Evolutionary conservation across 2,113 vertebrate species (phyloP).

Genomic region (Plecotus auritus): DNA sequence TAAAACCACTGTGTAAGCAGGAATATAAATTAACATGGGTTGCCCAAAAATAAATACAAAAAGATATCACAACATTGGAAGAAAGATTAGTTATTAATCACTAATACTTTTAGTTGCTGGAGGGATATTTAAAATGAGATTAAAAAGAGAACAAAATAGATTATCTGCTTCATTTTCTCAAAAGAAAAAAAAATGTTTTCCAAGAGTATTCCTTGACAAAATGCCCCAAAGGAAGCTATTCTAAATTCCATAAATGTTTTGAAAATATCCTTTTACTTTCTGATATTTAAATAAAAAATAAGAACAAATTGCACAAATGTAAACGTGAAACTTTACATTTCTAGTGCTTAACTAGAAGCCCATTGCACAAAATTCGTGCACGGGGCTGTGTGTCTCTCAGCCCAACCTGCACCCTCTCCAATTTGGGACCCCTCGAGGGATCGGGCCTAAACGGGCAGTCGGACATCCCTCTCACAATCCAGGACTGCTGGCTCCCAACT

Average conservation of each 20-base stretch:
- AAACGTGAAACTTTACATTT: not conserved
- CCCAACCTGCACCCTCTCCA: too few relatives aligned
- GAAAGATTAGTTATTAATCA: not conserved
- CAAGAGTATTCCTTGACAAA: not conserved
- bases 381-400: too few relatives aligned
- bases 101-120: not conserved
- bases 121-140: constrained; percentile 8
- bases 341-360: too few relatives aligned
- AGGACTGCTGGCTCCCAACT: too few relatives aligned
- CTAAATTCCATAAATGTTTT: not conserved
- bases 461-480: too few relatives aligned
- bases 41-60: not conserved
- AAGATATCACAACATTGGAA: not conserved
- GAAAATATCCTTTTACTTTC: not conserved
- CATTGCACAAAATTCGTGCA: too few relatives aligned
- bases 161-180: not conserved
- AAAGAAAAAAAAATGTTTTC: not conserved
- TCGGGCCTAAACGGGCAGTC: too few relatives aligned
- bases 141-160: not conserved
- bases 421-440: too few relatives aligned
- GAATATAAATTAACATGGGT: constrained; percentile 13
- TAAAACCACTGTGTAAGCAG: constrained; percentile 16
- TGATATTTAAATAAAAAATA: not conserved
- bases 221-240: not conserved
- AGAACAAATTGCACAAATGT: not conserved